Percentiles rank a stretch among this genome's conserved stretches.
phyloP scores from a whole-genome alignment of 2,888 invertebrate species.

The Taenaris catops region DNA sequence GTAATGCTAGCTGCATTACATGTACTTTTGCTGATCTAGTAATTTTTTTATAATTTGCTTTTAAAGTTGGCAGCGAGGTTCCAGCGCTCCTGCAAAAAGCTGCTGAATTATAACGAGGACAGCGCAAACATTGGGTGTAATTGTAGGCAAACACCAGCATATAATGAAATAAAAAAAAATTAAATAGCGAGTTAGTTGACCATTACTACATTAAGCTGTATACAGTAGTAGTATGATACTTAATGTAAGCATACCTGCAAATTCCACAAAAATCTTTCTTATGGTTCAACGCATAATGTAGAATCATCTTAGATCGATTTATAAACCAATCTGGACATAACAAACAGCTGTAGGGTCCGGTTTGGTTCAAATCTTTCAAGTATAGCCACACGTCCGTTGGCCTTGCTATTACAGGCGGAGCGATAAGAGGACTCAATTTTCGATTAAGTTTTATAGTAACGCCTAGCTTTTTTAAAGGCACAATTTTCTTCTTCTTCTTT shows the following conservation, averaged over 20 bases:
- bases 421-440: conserved; percentile 26
- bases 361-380: conserved; percentile 63
- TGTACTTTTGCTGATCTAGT: too few relatives aligned
- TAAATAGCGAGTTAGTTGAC: too few relatives aligned
- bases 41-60: too few relatives aligned
- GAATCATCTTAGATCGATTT: conserved; percentile 60
- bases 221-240: too few relatives aligned
- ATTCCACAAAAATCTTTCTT: conserved; percentile 74
- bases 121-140: too few relatives aligned
- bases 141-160: too few relatives aligned
- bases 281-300: conserved; percentile 73
- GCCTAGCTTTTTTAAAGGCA: conserved; percentile 26
- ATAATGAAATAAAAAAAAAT: too few relatives aligned
- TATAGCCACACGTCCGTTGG: conserved; percentile 71
- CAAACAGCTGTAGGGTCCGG: conserved; percentile 68
- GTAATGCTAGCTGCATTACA: too few relatives aligned
- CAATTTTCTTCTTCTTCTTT: conserved; percentile 37
- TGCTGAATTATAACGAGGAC: too few relatives aligned
- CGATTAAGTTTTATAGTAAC: conserved; percentile 31
- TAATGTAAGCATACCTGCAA: conserved; percentile 70
- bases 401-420: conserved; percentile 45
- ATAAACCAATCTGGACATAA: conserved; percentile 71
- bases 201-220: too few relatives aligned
- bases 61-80: too few relatives aligned
- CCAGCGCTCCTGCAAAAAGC: too few relatives aligned